Conservation (phyloP, 1,140 invertebrate genomes). For the Drosophila repleta region DNA sequence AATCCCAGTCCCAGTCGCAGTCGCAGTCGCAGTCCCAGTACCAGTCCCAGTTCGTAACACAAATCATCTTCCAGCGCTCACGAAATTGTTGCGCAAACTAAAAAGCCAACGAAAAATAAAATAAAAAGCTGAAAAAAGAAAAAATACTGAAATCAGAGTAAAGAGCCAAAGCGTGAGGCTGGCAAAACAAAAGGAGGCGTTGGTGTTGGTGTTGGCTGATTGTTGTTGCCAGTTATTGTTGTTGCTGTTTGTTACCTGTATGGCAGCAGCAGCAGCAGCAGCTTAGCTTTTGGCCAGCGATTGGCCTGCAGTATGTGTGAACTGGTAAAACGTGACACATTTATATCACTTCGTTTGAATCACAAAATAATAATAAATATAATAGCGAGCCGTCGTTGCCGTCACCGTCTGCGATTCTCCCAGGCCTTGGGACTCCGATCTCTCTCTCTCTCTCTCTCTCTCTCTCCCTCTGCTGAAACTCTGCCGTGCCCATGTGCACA, state of each 20-base stretch:
- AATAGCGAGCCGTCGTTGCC: slow-evolving; percentile 61
- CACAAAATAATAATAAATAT: slow-evolving; percentile 83
- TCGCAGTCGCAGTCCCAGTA: slow-evolving; percentile 49
- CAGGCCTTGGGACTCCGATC: slow-evolving; percentile 27
- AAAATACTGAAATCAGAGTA: slow-evolving; percentile 71
- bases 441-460: no score
- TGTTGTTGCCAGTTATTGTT: slow-evolving; percentile 52
- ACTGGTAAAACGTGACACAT: slow-evolving; percentile 82
- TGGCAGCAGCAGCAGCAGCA: slow-evolving; percentile 34
- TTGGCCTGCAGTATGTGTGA: slow-evolving; percentile 72
- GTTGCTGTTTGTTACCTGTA: slow-evolving; percentile 56
- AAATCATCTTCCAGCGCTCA: slow-evolving; percentile 82
- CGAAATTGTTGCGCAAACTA: slow-evolving; percentile 82
- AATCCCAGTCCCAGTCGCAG: slow-evolving; percentile 52
- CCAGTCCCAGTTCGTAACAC: slow-evolving; percentile 68
- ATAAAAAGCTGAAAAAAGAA: slow-evolving; percentile 33
- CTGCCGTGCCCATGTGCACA: slow-evolving; percentile 67
- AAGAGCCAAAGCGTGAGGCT: slow-evolving; percentile 73
- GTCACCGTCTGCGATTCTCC: slow-evolving; percentile 49
- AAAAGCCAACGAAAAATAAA: slow-evolving; percentile 55
- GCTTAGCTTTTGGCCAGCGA: slow-evolving; percentile 32
- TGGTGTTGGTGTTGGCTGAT: slow-evolving; percentile 81
- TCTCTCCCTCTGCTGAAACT: slow-evolving; percentile 15
- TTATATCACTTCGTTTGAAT: slow-evolving; percentile 83
- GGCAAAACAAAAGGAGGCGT: slow-evolving; percentile 81